phyloP scores from a whole-genome alignment of 2,888 invertebrate genomes.

The Leptinotarsa peninsularis region DNA sequence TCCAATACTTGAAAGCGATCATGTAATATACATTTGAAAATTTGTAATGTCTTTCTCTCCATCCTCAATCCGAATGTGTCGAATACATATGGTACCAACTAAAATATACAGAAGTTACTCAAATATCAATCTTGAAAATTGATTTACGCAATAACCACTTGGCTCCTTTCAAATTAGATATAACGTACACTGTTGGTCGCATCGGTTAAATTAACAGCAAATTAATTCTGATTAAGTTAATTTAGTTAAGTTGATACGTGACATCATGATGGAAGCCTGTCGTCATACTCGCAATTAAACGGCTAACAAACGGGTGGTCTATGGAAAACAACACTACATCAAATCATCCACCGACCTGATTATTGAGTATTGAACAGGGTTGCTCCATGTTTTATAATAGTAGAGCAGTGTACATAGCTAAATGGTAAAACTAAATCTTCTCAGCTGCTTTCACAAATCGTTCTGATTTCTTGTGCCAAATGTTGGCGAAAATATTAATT shows the following conservation, averaged over 20 bases:
- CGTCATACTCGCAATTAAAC: conserved; percentile 50
- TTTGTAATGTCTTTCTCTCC: background rate
- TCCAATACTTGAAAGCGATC: too few relatives aligned
- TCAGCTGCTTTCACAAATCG: too few relatives aligned
- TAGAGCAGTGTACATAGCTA: too few relatives aligned
- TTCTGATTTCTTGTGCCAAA: too few relatives aligned
- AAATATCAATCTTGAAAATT: conserved; percentile 34
- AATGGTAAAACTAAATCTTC: too few relatives aligned
- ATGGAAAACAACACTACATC: conserved; percentile 13
- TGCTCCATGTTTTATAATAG: too few relatives aligned
- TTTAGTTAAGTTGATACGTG: conserved; percentile 63
- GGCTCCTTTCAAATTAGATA: conserved; percentile 57
- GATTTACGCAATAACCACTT: conserved; percentile 33
- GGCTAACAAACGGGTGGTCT: conserved; percentile 36
- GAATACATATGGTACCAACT: background rate
- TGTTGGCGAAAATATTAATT: too few relatives aligned
- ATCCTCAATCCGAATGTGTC: background rate
- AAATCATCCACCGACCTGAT: background rate
- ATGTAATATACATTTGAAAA: too few relatives aligned
- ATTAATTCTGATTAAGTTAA: conserved; percentile 65
- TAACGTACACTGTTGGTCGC: conserved; percentile 59
- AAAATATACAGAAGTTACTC: background rate
- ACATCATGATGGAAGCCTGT: conserved; percentile 60
- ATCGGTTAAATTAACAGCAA: conserved; percentile 64
- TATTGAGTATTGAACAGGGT: too few relatives aligned